Base-by-base conservation (phyloP, 2,888 invertebrate species). In the Tricholauxania praeusta region DNA sequence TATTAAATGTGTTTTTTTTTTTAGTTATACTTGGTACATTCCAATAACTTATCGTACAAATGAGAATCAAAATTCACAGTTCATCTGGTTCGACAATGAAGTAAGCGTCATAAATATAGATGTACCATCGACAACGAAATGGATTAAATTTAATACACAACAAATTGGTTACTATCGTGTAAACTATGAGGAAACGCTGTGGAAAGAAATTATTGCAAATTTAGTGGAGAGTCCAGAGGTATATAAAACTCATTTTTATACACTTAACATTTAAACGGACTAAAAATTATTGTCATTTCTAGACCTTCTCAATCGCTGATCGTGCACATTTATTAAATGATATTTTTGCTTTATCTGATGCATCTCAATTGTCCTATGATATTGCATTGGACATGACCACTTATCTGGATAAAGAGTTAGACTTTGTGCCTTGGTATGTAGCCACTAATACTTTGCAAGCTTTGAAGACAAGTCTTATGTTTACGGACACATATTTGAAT, bases 121-220 rank as follows among this genome's bases (percentile, higher is more conserved):
- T 0, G 80, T 89, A 10, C 81, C 85, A 10, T 79, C 85, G 28
- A 83, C 85, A 7, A 85, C 86, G 0, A 88, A 89, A 1, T 95
- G 94, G 93, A 85, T 96, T 17, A 97, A 97, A 87, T 89, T 97
- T 73, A 97, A 97, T 84, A 90, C 90, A 60, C 89, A 93, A 74
- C 94, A 96, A 89, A 88, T 93, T 15, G 97, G 97, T 0, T 97
- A 93, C 85, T 97, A 95, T 85, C 89, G 96, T 70, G 95, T 97
- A 0, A 96, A 95, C 83, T 97, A 97, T 82, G 89, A 91, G 0
- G 74, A 84, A 1, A 85, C 87, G 0, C 89, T 92, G 78, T 96
- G 96, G 96, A 77, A 86, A 15, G 69, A 60, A 4, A 74, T 86
- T 12, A 79, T 77, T 10, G 79, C 85, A 0, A 82, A 88, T 39